Evolutionary conservation across 2,888 invertebrate species (phyloP), one percentile per base, ranked within the genome.

Genomic region (Andricus curvator): DNA sequence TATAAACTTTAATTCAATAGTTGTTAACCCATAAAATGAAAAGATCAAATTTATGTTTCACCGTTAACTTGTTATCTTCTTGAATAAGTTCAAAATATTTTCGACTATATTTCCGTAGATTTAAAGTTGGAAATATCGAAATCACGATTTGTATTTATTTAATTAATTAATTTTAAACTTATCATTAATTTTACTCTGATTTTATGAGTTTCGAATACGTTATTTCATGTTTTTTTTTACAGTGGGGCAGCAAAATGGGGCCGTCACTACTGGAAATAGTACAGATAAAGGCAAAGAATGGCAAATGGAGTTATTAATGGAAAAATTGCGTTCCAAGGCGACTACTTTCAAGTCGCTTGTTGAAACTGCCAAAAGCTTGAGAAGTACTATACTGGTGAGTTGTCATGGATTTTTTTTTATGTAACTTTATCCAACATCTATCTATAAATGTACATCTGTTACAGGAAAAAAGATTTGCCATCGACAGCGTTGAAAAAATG

Each of bases 281-380:
- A 82, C 86, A 79, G 95, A 95, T 83, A 96, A 95, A 88, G 94
- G 94, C 83, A 96, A 95, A 92, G 95, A 96, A 93, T 95, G 96
- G 95, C 97, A 97, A 92, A 95, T 97, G 93, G 97, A 98, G 93
- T 95, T 97, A 82, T 94, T 98, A 83, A 98, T 99, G 98, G 98
- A 98, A 92, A 97, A 97, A 91, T 93, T 99, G 78, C 95, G 98
- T 81, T 96, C 97, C 66, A 97, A 98, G 93, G 95, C 96, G 83
- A 94, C 95, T 78, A 97, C 97, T 86, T 96, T 95, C 87, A 97
- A 97, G 93, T 95, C 96, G 83, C 95, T 98, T 91, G 94, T 95
- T 81, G 98, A 98, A 92, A 97, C 97, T 84, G 96, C 98, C 29
- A 98, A 98, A 93, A 96, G 96, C 87, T 95, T 98, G 86, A 95